These are phyloP conservation scores for Loriculus beryllinus DNA, from an alignment of 2,797 vertebrate genomes.

Conservation along the genomic window DNA sequence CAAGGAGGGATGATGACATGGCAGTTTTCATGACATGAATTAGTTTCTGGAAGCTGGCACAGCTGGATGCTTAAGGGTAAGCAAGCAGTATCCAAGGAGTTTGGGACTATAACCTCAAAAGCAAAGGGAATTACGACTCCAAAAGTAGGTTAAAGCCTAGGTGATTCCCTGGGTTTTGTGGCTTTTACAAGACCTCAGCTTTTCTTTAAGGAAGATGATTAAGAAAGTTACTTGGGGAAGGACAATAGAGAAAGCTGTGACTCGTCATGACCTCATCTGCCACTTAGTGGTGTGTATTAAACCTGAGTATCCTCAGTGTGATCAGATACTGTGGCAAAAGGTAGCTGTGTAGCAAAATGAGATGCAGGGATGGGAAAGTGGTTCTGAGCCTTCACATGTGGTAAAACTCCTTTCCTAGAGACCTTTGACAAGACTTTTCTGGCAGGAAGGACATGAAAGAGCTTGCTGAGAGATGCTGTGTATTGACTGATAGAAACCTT, in stretches of 20 bases:
- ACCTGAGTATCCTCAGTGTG: not conserved
- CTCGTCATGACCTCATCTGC: not conserved
- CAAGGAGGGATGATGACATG: not conserved
- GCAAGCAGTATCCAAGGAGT: not conserved
- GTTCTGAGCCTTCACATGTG: rapidly evolving
- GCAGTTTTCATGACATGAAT: not conserved
- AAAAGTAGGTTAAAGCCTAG: not conserved
- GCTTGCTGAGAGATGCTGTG: rapidly evolving
- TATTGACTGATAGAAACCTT: not conserved
- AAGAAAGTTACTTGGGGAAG: not conserved
- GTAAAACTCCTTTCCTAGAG: not conserved
- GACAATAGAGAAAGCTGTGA: not conserved
- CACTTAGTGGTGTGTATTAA: not conserved
- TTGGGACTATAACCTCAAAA: not conserved
- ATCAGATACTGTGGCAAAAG: not conserved
- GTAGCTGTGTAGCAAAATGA: not conserved
- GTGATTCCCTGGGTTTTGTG: not conserved
- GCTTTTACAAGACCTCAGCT: not conserved
- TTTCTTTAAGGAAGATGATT: not conserved
- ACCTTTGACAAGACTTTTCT: not conserved
- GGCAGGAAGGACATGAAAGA: not conserved
- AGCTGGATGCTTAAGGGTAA: not conserved
- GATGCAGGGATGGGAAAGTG: not conserved
- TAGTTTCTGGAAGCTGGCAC: not conserved
- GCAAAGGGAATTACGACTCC: not conserved